Evolutionary conservation across 1,140 invertebrate genomes (phyloP).

Genomic region (Phymorhynchus buccinoides): DNA sequence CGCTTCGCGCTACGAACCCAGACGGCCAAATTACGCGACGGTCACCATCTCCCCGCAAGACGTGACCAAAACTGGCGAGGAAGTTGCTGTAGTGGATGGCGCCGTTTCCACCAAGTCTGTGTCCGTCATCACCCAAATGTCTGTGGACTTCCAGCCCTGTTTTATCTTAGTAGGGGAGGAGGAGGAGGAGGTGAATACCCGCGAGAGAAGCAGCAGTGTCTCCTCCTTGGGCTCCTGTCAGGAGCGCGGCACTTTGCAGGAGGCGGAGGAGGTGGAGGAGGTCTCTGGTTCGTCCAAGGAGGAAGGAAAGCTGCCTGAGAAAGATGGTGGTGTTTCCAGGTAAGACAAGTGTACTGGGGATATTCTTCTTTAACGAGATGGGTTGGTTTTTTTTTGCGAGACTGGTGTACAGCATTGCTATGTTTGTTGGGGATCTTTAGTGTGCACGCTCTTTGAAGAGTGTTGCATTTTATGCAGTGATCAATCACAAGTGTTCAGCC

Average conservation of each 20-base stretch:
- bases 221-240: not conserved
- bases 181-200: no score
- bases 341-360: no score
- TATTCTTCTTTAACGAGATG: no score
- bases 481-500: no score
- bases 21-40: not conserved
- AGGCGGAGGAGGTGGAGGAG: not conserved
- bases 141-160: not conserved
- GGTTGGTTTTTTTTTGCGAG: no score
- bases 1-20: not conserved
- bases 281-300: not conserved
- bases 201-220: not conserved
- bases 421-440: no score
- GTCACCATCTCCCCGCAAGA: not conserved
- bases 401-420: no score
- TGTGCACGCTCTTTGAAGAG: no score
- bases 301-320: not conserved
- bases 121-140: slow-evolving; percentile 23
- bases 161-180: not conserved
- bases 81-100: not conserved
- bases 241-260: not conserved
- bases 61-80: not conserved
- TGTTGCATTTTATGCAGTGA: no score
- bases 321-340: not conserved
- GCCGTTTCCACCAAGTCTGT: not conserved